Conservation (phyloP, 2,113 vertebrate species). For the Pangasianodon gigas region DNA sequence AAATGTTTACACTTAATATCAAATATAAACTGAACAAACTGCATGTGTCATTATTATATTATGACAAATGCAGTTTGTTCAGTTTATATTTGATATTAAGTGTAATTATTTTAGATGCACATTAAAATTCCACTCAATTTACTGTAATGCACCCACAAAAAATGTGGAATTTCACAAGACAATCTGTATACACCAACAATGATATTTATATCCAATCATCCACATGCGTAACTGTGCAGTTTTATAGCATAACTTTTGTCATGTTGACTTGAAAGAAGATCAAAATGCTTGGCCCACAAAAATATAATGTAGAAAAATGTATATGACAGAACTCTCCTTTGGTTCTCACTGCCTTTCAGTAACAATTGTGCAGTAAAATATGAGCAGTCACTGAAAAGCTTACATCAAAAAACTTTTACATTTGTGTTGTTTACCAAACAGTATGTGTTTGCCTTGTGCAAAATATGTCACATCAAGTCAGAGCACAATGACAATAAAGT, state of each 20-base stretch:
- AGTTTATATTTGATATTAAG: background rate
- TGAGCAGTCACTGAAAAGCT: background rate
- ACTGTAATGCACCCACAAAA: background rate
- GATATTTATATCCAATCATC: background rate
- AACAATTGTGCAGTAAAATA: background rate
- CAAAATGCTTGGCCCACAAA: background rate
- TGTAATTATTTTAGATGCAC: background rate
- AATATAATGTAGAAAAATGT: background rate
- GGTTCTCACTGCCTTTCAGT: background rate
- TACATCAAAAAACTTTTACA: background rate
- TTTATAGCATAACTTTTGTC: background rate
- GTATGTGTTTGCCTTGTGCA: conserved; percentile 42
- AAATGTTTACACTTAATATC: background rate
- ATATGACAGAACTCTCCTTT: background rate
- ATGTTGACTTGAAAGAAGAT: background rate
- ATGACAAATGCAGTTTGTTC: background rate
- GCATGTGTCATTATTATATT: background rate
- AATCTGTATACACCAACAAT: background rate
- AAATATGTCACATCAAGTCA: conserved; percentile 31
- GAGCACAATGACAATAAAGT: background rate
- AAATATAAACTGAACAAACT: too few relatives aligned
- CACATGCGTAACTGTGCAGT: background rate
- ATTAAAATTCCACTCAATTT: background rate
- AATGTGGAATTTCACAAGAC: background rate
- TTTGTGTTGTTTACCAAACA: background rate